Percentiles rank a stretch among this genome's conserved stretches.
phyloP scores from a whole-genome alignment of 2,113 vertebrate genomes.

The Erpornis zantholeuca region DNA sequence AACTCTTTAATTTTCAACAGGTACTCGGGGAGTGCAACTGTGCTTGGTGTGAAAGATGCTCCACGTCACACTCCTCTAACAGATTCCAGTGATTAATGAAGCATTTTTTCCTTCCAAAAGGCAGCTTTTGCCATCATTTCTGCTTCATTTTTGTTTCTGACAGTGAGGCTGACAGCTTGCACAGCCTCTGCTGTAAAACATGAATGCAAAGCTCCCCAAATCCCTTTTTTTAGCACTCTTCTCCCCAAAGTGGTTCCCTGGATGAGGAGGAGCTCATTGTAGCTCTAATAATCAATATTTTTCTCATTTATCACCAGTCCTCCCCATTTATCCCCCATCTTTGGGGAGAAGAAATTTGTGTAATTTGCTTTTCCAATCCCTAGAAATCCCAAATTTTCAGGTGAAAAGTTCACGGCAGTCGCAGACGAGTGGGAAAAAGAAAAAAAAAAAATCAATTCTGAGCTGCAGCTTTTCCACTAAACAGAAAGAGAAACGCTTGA shows the following conservation, averaged over 20 bases:
- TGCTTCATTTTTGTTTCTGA: neutral
- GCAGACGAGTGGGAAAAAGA: neutral
- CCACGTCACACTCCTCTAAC: neutral
- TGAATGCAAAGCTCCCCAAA: neutral
- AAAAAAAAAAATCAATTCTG: neutral
- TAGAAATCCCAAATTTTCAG: neutral
- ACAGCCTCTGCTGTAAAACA: neutral
- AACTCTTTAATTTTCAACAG: conserved; percentile 57
- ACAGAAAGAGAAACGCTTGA: neutral
- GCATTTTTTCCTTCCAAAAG: neutral
- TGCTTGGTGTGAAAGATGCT: conserved; percentile 11
- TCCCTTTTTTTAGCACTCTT: neutral
- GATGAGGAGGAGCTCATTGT: neutral
- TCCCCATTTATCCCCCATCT: neutral
- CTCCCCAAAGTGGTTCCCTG: neutral
- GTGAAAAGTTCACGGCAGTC: neutral
- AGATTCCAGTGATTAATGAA: conserved; percentile 40
- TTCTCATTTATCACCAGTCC: neutral
- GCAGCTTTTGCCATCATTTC: conserved; percentile 7
- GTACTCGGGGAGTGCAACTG: neutral
- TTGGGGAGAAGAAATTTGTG: neutral
- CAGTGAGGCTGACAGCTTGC: neutral
- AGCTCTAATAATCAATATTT: neutral
- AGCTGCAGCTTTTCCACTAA: neutral
- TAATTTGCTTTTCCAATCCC: neutral